phyloP scores from a whole-genome alignment of 2,797 vertebrate genomes.

The Mycteria americana region DNA sequence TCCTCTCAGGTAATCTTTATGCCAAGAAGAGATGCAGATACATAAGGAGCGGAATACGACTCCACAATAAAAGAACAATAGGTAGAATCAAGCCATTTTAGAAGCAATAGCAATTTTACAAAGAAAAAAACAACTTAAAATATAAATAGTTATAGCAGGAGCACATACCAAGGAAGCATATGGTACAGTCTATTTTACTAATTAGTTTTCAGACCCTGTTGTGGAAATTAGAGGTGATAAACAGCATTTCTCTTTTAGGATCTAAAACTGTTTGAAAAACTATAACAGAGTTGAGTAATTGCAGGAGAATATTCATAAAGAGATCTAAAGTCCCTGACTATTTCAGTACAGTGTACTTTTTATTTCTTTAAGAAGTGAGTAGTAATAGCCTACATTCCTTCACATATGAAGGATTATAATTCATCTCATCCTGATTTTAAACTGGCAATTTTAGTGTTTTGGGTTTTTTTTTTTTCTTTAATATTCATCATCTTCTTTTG shows the following conservation, averaged over 20 bases:
- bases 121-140: background rate
- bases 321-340: background rate
- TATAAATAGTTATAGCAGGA: slow-evolving; percentile 23
- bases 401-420: background rate
- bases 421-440: background rate
- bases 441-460: background rate
- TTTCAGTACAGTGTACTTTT: background rate
- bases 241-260: slow-evolving; percentile 3
- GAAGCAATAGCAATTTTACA: background rate
- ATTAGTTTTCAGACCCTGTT: slow-evolving; percentile 37
- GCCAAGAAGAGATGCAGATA: slow-evolving; percentile 29
- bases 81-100: background rate
- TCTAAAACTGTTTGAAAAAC: background rate
- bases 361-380: background rate
- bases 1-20: slow-evolving; percentile 9
- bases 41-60: background rate
- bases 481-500: background rate
- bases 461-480: no score
- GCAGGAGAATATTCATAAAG: background rate
- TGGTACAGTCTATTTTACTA: slow-evolving; percentile 42
- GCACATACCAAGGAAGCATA: slow-evolving; percentile 31
- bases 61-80: background rate
- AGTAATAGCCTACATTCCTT: background rate
- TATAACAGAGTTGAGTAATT: background rate
- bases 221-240: slow-evolving; percentile 48